Base-by-base conservation (phyloP, 2,888 invertebrate species). In the Micoletzkya japonica region DNA sequence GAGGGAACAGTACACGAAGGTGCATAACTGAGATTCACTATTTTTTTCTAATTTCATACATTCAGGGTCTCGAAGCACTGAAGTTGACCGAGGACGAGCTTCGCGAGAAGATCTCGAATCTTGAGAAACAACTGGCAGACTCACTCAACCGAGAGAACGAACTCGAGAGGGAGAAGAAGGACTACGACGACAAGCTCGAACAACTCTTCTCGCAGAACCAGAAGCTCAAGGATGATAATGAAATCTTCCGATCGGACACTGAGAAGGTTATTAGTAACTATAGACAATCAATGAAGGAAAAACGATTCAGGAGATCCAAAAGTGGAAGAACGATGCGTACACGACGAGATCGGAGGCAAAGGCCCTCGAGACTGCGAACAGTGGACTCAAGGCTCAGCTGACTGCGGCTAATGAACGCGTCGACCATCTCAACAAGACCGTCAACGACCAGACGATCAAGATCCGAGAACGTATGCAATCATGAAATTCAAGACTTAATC, bases 181-280 rank as follows among this genome's bases (percentile, higher is more conserved):
- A 85, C 66, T 83, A 86, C 69, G 86, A 87, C 26, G 82, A 84
- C 57, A 78, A 81, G 56, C 50, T 85, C 69, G 76, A 81, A 58
- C 74, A 73, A 56, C 60, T 81, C 28, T 73, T 73, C 59, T 60
- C 70, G 2, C 77, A 79, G 61, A 82, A 84, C 54, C 82, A 82
- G 63, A 84, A 84, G 73, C 73, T 84, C 37, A 73, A 76, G 49
- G 84, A 84, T 71, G 84, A 84, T 54, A 69, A 81, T 70, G 83
- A 82, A 67, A 83, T 82, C 59, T 75, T 76, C 63, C 71, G 81
- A 17, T 77, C 71, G 34, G 82, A 82, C 30, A 72, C 79, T 2
- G 84, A 84, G 37, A 82, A 83, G 74, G 78, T 74, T 49, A 14
- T 14, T 20, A 14, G 20, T 14, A 17, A 20, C 14, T 20, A 58